phyloP scores from a whole-genome alignment of 2,797 vertebrate genomes.

The Lophius americanus region DNA sequence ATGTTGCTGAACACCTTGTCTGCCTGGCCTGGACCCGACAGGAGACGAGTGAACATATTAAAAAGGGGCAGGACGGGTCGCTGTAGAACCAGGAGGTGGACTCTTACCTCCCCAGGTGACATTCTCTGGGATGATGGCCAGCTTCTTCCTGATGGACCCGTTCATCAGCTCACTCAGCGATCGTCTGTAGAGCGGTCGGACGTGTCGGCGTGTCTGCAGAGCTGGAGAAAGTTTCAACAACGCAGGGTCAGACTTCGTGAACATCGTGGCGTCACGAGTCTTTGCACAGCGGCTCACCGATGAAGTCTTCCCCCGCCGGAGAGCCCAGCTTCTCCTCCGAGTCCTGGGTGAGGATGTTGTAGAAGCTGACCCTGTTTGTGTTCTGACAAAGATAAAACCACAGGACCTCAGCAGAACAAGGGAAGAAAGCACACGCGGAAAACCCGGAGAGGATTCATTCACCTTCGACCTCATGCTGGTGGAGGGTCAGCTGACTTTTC shows the following conservation, averaged over 20 bases:
- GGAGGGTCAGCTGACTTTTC: no score
- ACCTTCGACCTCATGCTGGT: no score
- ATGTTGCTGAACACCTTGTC: conserved; percentile 86
- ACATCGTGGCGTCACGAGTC: no score
- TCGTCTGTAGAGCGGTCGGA: conserved; percentile 79
- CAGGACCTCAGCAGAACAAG: neutral
- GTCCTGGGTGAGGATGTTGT: conserved; percentile 91
- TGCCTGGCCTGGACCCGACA: conserved; percentile 83
- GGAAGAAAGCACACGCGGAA: neutral
- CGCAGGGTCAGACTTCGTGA: no score
- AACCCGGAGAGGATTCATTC: no score
- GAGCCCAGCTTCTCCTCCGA: conserved; percentile 52
- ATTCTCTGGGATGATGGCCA: conserved; percentile 89
- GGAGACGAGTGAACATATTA: neutral
- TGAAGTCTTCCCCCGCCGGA: conserved; percentile 49
- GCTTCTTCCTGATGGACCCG: conserved; percentile 89
- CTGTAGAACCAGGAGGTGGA: neutral
- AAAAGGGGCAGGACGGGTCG: neutral
- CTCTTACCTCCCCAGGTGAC: conserved; percentile 93
- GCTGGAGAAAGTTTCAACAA: conserved; percentile 58
- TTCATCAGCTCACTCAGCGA: conserved; percentile 92
- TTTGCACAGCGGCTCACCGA: conserved; percentile 79
- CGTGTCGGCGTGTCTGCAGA: conserved; percentile 79
- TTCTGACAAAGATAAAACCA: conserved; percentile 80
- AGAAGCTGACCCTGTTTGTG: conserved; percentile 95